phyloP scores from a whole-genome alignment of 1,140 invertebrate species.

The Brachionus manjavacas region DNA sequence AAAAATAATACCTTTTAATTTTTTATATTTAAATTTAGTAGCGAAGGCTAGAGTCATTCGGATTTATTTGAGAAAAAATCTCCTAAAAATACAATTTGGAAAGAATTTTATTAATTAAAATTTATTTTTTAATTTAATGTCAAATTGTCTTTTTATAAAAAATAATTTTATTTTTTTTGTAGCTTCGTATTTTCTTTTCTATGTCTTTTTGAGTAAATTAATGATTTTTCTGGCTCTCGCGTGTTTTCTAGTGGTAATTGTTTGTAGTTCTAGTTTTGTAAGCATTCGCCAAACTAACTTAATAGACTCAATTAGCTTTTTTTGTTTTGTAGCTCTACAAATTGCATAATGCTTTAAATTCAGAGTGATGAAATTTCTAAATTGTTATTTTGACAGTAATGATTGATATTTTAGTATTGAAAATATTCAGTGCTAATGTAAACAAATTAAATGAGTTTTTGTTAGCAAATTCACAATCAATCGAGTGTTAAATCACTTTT shows the following conservation, averaged over 20 bases:
- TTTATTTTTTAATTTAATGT: no score
- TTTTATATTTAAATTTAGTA: no score
- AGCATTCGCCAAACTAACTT: not conserved
- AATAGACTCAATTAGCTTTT: not conserved
- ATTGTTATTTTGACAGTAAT: not conserved
- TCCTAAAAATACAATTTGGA: no score
- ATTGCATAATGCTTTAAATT: not conserved
- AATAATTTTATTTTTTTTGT: no score
- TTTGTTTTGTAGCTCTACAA: not conserved
- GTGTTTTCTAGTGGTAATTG: not conserved
- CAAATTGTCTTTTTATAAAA: no score
- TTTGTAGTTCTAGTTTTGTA: constrained; percentile 13
- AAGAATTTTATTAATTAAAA: no score
- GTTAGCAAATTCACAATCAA: not conserved
- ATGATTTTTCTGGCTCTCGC: no score
- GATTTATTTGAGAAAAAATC: no score
- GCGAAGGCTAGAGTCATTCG: no score
- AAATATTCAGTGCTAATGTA: constrained; percentile 14
- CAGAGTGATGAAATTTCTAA: not conserved
- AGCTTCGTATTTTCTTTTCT: no score
- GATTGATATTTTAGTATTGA: not conserved
- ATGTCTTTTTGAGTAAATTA: no score
- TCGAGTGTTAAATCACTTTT: constrained; percentile 11
- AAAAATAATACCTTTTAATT: no score
- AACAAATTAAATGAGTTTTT: not conserved